Percentiles rank a stretch among this genome's conserved stretches.
These are phyloP conservation scores for Eudyptes chrysolophus DNA, from an alignment of 2,113 vertebrate genomes.

Conservation along the genomic window DNA sequence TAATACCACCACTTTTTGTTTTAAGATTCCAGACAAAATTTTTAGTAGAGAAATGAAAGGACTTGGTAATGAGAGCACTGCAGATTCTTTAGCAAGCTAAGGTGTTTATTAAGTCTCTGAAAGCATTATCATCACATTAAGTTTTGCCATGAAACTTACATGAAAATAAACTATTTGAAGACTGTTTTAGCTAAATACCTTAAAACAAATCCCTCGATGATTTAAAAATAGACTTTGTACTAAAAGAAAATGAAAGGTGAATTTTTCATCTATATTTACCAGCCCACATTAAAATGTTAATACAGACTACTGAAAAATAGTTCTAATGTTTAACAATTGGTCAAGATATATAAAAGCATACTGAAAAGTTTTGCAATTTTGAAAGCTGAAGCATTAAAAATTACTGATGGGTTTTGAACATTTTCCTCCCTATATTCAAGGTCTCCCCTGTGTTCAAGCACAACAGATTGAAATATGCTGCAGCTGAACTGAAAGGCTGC, in stretches of 20 bases:
- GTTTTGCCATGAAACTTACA: background rate
- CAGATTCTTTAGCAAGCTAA: background rate
- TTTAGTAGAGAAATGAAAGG: background rate
- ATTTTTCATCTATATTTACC: background rate
- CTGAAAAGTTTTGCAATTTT: background rate
- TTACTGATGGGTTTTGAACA: background rate
- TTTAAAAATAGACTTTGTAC: background rate
- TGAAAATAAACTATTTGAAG: background rate
- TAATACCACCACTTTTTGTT: background rate
- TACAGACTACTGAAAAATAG: background rate
- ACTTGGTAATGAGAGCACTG: background rate
- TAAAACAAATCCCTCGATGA: background rate
- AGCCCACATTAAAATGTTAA: background rate
- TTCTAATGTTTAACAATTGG: background rate
- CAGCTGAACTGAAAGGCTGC: background rate
- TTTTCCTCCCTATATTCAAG: background rate
- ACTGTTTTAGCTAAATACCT: background rate
- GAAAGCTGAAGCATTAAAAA: background rate
- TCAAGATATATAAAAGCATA: background rate
- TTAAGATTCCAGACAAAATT: background rate
- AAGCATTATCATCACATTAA: background rate
- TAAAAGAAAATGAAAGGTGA: background rate
- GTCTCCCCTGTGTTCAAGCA: background rate
- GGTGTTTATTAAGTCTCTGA: background rate
- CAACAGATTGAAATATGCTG: background rate